Evolutionary conservation across 53 echinoderm and acorn worm genomes (phyloP).

Genomic region (Holothuria leucospilota): DNA sequence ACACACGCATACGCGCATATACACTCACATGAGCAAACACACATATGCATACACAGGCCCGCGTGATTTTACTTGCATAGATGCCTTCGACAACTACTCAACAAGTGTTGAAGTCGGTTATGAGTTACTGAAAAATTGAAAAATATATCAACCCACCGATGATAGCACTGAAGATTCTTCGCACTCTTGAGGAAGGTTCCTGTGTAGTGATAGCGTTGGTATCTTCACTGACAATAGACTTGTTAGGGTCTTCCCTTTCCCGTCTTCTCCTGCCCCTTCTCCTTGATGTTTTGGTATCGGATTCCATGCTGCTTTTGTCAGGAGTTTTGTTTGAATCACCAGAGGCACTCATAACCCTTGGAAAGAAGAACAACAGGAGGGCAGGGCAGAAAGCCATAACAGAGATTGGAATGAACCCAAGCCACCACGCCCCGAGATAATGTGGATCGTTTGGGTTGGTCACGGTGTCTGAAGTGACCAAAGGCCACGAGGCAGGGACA

Average conservation of each 20-base stretch:
- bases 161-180: no score
- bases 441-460: conserved; percentile 15
- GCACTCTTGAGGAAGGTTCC: no score
- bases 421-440: conserved; percentile 27
- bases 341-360: neutral
- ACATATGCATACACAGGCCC: no score
- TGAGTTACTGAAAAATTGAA: no score
- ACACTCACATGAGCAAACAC: no score
- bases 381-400: neutral
- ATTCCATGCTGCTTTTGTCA: neutral
- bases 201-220: no score
- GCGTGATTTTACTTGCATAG: no score
- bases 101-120: no score
- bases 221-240: neutral
- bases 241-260: neutral
- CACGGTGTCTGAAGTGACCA: neutral
- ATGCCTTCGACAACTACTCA: no score
- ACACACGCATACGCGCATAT: no score
- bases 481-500: conserved; percentile 9
- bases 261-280: neutral
- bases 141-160: no score
- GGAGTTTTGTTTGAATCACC: no score
- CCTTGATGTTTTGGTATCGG: neutral
- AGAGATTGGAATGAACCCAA: conserved; percentile 23
- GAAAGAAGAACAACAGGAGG: neutral